Evolutionary conservation across 2,888 invertebrate species (phyloP), one percentile per base, ranked within the genome.

Genomic region (Labia minor): DNA sequence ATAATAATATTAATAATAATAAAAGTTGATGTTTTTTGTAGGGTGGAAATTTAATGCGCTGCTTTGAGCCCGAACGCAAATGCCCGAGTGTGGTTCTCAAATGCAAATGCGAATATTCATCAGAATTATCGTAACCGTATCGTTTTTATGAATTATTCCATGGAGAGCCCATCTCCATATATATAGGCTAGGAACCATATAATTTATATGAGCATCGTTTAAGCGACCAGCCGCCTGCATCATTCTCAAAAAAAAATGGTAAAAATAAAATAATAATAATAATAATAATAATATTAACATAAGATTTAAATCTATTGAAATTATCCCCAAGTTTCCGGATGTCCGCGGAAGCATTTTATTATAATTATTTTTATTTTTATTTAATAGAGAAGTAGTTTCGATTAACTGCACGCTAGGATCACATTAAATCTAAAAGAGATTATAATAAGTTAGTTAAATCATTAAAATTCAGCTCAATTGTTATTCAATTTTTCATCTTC

Each of bases 51-150:
- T 49, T 49, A 49, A 49, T 49, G 49, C 49, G 49, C 49, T 11
- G n/a, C 16, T 2, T 26, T 26, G 26, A 26, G 26, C 26, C 8
- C 26, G 26, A 49, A 49, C 49, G 49, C 49, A 16, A 49, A 49
- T 16, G 49, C 49, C 16, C 49, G 49, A n/a, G 49, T 49, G 49
- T 14, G 49, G 49, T 49, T 49, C 49, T 49, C 49, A 49, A 49
- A 49, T 49, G 49, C 49, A 49, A 49, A 49, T 49, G 49, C 49
- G 49, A 49, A 49, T 49, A 49, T 49, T 49, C 49, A 49, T 49
- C 49, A 49, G 49, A 49, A 49, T 49, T 49, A 49, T 49, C 49
- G 49, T 49, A 49, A 49, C 49, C 49, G 49, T 49, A 49, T n/a
- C 49, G 49, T 49, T 49, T 49, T 49, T 49, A 49, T 49, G 49